Conservation (phyloP, 23 tunicate genomes). For the Trididemnum nubilum region DNA sequence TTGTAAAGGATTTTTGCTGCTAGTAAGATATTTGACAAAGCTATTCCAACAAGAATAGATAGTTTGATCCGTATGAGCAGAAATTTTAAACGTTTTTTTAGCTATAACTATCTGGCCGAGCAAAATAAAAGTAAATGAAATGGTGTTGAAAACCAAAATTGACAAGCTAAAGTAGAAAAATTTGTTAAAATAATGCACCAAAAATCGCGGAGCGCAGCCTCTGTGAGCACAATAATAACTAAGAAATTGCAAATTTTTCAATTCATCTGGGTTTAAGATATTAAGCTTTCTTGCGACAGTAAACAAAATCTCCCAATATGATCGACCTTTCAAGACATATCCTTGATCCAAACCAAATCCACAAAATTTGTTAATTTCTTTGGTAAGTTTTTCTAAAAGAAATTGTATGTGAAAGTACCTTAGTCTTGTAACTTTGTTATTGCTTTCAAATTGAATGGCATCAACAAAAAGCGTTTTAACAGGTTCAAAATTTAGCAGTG, state of each 20-base stretch:
- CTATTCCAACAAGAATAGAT: neutral
- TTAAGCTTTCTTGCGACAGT: neutral
- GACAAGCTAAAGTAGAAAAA: neutral
- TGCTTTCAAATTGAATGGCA: neutral
- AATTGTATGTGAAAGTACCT: slow-evolving; percentile 8
- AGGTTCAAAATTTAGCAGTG: slow-evolving; percentile 7
- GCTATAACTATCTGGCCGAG: slow-evolving; percentile 9
- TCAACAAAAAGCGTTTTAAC: slow-evolving; percentile 20
- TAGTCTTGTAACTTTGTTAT: neutral
- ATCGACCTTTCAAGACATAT: neutral
- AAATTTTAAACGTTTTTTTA: neutral
- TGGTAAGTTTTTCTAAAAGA: neutral
- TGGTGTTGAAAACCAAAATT: neutral
- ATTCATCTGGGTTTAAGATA: neutral
- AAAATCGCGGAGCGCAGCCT: slow-evolving; percentile 5
- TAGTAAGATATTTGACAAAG: neutral
- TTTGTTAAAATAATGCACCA: slow-evolving; percentile 14
- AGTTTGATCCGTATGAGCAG: neutral
- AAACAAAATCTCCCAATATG: neutral
- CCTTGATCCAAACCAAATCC: neutral
- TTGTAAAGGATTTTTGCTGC: neutral
- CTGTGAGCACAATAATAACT: slow-evolving; percentile 5
- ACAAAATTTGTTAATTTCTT: slow-evolving; percentile 4
- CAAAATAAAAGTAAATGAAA: slow-evolving; percentile 10
- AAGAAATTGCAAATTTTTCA: neutral